Percentiles rank a stretch among this genome's conserved stretches.
Conservation (phyloP, 2,888 invertebrate genomes). For the Lepidochitona cinerea region DNA sequence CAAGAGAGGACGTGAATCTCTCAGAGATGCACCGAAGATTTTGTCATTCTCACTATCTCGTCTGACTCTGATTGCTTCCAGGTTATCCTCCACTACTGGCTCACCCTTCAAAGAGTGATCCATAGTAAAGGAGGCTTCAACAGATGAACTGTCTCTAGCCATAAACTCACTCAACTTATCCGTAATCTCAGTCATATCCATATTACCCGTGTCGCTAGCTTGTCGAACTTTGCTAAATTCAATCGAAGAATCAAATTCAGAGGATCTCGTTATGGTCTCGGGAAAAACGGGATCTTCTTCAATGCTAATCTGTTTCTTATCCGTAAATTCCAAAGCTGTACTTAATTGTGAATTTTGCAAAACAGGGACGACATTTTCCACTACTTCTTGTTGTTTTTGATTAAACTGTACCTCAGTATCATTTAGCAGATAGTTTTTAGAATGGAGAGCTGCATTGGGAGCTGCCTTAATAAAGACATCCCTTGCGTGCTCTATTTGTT, state of each 20-base stretch:
- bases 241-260: slow-evolving; percentile 2
- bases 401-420: neutral
- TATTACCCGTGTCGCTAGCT: neutral
- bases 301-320: neutral
- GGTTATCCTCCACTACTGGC: neutral
- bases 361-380: neutral
- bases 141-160: neutral
- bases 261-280: neutral
- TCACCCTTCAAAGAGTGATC: neutral
- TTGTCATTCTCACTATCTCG: neutral
- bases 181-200: slow-evolving; percentile 16
- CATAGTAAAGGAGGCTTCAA: neutral
- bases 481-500: neutral
- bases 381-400: neutral
- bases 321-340: neutral
- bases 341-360: neutral
- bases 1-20: neutral
- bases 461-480: neutral
- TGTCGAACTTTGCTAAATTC: neutral
- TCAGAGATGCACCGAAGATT: neutral
- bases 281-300: neutral
- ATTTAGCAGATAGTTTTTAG: neutral
- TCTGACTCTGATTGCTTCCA: neutral
- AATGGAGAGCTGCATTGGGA: neutral
- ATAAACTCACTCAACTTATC: neutral